Base-by-base conservation (phyloP, 1,140 invertebrate genomes). In the Spodoptera frugiperda region DNA sequence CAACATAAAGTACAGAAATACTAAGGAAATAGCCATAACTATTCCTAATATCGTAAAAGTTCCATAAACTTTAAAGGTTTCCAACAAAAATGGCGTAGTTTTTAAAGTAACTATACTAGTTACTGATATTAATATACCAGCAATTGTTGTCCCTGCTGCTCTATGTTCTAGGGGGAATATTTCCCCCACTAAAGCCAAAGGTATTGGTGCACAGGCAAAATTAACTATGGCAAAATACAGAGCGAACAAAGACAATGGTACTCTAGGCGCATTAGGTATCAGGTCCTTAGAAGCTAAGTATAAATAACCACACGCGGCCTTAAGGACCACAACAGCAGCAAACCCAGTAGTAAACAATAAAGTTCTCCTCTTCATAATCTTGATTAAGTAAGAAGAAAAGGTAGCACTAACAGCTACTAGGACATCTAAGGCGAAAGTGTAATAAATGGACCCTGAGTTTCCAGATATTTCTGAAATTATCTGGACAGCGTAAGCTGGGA, bases 201-300 rank as follows among this genome's bases (percentile, higher is more conserved):
- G 86, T 75, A 92, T 88, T 0, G 88, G 85, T 11, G 89, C 88
- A 78, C 89, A 88, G 2, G 89, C 90, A 8, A 92, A 85, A 75
- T 91, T 91, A 6, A 80, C 82, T 6, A 88, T 68, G n/a, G 87
- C 77, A 30, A 91, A 91, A 67, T 87, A 92, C 12, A 84, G 4
- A 14, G 80, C 78, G 21, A 92, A 89, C 57, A 91, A 71, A 1
- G 51, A 8, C 17, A 90, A 71, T 4, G 90, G 85, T 39, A 91
- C 76, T 83, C 83, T 86, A 5, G 85, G 67, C 3, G 55, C 67
- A 8, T 80, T 85, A 1, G 85, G 84, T 14, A 91, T 81, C 0
- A 90, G 49, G 19, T 76, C 78, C 17, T 61, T 79, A 10, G 79
- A 74, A 15, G 55, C 76, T 33, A 91, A 72, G 57, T 82, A 87